phyloP scores from a whole-genome alignment of 2,888 invertebrate species.

The Eretmocerus hayati region DNA sequence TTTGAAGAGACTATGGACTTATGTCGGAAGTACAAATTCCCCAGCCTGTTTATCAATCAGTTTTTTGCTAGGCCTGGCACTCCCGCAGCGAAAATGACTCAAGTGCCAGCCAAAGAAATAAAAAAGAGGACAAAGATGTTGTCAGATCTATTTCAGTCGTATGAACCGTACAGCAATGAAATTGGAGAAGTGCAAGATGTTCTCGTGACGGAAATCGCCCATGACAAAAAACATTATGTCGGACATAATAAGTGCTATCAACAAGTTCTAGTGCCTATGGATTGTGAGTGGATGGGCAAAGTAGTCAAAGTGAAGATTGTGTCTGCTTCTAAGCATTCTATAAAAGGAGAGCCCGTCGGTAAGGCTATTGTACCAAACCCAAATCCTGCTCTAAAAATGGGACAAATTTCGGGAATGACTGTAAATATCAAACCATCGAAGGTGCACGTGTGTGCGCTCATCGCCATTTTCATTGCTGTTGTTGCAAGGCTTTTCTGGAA shows the following conservation, averaged over 20 bases:
- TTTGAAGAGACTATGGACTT: conserved; percentile 82
- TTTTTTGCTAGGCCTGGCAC: conserved; percentile 95
- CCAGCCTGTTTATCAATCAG: conserved; percentile 95
- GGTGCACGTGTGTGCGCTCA: conserved; percentile 36
- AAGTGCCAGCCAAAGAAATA: conserved; percentile 79
- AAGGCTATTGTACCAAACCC: conserved; percentile 46
- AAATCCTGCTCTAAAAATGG: conserved; percentile 51
- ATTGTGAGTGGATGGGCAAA: conserved; percentile 72
- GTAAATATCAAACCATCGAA: conserved; percentile 25
- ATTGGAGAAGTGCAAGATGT: conserved; percentile 67
- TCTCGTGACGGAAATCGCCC: conserved; percentile 87
- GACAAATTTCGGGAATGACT: conserved; percentile 52
- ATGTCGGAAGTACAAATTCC: conserved; percentile 81
- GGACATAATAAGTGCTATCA: conserved; percentile 95
- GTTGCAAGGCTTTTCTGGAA: conserved; percentile 41
- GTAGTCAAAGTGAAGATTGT: conserved; percentile 70
- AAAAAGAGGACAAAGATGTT: conserved; percentile 82
- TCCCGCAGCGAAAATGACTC: conserved; percentile 83
- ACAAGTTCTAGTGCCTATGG: conserved; percentile 80
- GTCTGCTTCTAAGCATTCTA: conserved; percentile 67
- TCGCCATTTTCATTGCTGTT: conserved; percentile 35
- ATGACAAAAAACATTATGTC: conserved; percentile 84
- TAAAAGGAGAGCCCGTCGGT: conserved; percentile 63
- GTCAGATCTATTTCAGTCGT: conserved; percentile 83
- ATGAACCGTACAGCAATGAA: conserved; percentile 72